A percentile compares a stretch with the other conserved stretches of the same genome.
These are phyloP conservation scores for Periophthalmus magnuspinnatus DNA, from an alignment of 2,797 vertebrate species.

Conservation along the genomic window DNA sequence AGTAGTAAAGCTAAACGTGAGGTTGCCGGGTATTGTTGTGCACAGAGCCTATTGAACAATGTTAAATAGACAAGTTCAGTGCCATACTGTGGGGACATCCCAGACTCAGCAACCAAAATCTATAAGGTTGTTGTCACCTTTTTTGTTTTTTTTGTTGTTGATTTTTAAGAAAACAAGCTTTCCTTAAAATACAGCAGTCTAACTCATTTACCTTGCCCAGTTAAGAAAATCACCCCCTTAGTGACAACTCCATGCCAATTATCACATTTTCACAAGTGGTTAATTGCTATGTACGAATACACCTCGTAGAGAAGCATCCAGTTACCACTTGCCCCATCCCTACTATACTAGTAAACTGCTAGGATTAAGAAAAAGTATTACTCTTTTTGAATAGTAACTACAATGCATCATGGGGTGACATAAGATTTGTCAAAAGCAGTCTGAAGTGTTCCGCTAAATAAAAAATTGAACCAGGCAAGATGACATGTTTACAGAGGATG, in stretches of 20 bases:
- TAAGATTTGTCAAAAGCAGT: not conserved
- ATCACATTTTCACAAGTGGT: not conserved
- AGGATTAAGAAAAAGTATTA: not conserved
- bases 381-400: not conserved
- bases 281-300: not conserved
- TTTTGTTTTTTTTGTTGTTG: too few relatives aligned
- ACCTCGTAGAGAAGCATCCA: not conserved
- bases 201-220: not conserved
- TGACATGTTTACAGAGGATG: constrained; percentile 3
- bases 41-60: too few relatives aligned
- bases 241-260: not conserved
- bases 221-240: not conserved
- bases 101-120: too few relatives aligned
- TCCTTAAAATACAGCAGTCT: not conserved
- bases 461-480: not conserved
- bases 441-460: not conserved
- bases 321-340: not conserved
- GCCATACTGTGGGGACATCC: too few relatives aligned
- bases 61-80: too few relatives aligned
- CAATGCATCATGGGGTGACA: not conserved
- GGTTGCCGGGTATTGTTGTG: too few relatives aligned
- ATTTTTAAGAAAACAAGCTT: not conserved
- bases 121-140: not conserved
- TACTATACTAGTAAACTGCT: too few relatives aligned
- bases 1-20: too few relatives aligned